Evolutionary conservation across 2,888 invertebrate species (phyloP), one percentile per base, ranked within the genome.

Genomic region (Omphaloscelis lunosa): DNA sequence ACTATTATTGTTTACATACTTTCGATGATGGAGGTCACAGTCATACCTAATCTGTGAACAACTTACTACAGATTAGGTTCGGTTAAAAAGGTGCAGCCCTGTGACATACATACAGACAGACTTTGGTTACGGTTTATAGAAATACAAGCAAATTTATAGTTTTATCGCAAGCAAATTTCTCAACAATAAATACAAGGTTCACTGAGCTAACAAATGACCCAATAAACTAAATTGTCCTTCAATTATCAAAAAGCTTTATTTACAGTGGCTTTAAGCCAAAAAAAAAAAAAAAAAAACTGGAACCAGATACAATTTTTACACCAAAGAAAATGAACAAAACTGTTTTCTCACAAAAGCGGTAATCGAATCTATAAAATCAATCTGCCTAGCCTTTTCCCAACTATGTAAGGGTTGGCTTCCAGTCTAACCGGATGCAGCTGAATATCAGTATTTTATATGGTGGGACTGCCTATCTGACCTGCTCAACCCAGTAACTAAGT

Each of bases 171-270:
- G 1, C 34, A 34, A 34, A 68, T 17, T 11, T 23, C 17, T n/a
- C 17, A 68, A 34, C 34, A 67, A 34, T 53, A 23, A 34, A 67
- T 53, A 27, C 48, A 77, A 75, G 29, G 27, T 66, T 82, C 39
- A 48, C 48, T 61, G 48, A 79, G 67, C 51, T 45, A 53, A 63
- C 29, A 72, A 39, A 68, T 29, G 41, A 53, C 51, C 41, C 27
- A 75, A 77, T 82, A 79, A 82, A 63, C 58, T 83, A 85, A 74
- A 85, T 82, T 75, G 79, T 67, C 8, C 2, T 77, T 63, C 85
- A 88, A 87, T 87, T 83, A 87, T 78, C 76, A 79, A 77, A 84
- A 82, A 82, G 77, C 73, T 72, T 73, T 70, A 66, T 61, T 76
- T 75, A 17, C 23, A 72, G 65, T 85, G 88, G 87, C 80, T 0